Conservation (phyloP, 1,140 invertebrate genomes). For the Scylla paramamosain region DNA sequence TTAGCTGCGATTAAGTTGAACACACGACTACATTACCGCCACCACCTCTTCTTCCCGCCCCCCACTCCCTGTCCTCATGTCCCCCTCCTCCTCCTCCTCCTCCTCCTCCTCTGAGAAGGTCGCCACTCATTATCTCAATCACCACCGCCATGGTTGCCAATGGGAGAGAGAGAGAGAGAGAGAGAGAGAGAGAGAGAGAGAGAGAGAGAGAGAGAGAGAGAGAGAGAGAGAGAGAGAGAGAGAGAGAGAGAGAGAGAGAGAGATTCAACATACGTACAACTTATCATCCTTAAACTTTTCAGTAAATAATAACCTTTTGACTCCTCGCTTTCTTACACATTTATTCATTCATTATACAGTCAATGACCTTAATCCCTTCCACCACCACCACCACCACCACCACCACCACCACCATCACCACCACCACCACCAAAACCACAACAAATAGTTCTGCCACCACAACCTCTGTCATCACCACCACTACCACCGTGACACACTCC, state of each 20-base stretch:
- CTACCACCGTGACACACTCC: too few relatives aligned
- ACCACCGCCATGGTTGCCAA: background rate
- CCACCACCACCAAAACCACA: background rate
- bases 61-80: background rate
- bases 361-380: background rate
- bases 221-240: slow-evolving; percentile 8
- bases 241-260: too few relatives aligned
- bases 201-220: slow-evolving; percentile 50
- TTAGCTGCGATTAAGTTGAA: background rate
- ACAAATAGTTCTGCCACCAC: too few relatives aligned
- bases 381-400: background rate
- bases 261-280: too few relatives aligned
- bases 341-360: background rate
- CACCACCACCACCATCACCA: background rate
- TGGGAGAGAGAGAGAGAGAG: slow-evolving; percentile 28
- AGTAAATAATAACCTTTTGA: too few relatives aligned
- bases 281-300: too few relatives aligned
- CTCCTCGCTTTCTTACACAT: background rate
- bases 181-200: slow-evolving; percentile 22
- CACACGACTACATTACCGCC: background rate
- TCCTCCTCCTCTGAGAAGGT: background rate
- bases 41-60: too few relatives aligned
- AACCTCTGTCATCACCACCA: too few relatives aligned
- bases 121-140: background rate
- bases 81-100: background rate